Percentiles rank a stretch among this genome's conserved stretches.
Conservation (phyloP, 1,140 invertebrate genomes). For the Brachionus angularis region DNA sequence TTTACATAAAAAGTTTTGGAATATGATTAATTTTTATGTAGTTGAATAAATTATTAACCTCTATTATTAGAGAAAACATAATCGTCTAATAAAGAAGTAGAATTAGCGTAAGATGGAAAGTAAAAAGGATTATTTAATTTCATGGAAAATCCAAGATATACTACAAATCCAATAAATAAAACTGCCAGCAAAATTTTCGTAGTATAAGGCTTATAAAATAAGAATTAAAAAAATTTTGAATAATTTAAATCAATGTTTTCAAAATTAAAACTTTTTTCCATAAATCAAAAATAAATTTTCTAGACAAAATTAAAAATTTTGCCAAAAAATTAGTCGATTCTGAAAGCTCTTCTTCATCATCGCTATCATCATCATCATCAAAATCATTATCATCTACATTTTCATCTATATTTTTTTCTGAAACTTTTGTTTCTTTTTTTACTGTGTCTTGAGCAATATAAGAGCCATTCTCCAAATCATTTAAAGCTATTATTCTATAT, state of each 20-base stretch:
- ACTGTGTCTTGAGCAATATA: no score
- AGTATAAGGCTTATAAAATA: neutral
- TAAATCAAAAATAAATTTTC: neutral
- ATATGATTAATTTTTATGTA: neutral
- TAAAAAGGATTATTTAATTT: slow-evolving; percentile 9
- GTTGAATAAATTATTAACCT: neutral
- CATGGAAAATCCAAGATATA: slow-evolving; percentile 42
- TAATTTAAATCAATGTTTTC: neutral
- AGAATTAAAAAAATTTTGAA: neutral
- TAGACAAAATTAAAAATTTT: neutral
- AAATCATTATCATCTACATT: slow-evolving; percentile 7
- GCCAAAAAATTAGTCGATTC: neutral
- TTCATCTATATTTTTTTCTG: neutral
- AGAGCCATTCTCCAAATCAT: no score
- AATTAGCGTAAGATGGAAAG: neutral
- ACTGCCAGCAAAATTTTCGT: neutral
- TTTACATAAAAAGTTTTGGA: neutral
- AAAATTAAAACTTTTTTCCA: no score
- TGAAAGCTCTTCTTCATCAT: slow-evolving; percentile 8
- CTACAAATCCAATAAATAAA: neutral
- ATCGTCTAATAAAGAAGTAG: neutral
- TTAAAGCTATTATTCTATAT: no score
- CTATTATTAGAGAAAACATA: slow-evolving; percentile 18
- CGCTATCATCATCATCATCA: slow-evolving; percentile 22
- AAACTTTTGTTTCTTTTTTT: no score